A percentile compares a stretch with the other conserved stretches of the same genome.
These are phyloP conservation scores for Streblospio benedicti DNA, from an alignment of 1,140 invertebrate species.

Conservation along the genomic window DNA sequence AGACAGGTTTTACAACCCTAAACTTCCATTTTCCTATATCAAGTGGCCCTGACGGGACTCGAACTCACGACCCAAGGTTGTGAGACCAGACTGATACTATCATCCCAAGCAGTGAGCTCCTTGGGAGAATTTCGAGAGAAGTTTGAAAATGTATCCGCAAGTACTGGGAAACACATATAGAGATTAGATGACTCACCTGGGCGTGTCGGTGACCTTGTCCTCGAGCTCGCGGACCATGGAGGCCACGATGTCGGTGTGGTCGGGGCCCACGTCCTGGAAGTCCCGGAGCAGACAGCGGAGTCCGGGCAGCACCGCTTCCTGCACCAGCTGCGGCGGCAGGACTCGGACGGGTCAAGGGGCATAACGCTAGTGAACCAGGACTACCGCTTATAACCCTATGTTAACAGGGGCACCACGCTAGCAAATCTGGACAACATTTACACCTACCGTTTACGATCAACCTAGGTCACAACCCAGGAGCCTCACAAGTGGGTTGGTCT, in stretches of 20 bases:
- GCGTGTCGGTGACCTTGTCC: too few relatives aligned
- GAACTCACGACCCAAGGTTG: too few relatives aligned
- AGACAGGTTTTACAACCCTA: too few relatives aligned
- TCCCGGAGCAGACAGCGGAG: conserved; percentile 41
- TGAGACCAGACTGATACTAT: too few relatives aligned
- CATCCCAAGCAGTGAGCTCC: too few relatives aligned
- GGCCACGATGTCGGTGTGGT: conserved; percentile 41
- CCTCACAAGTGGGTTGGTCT: not conserved
- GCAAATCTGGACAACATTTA: not conserved
- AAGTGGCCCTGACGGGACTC: too few relatives aligned
- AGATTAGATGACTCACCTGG: too few relatives aligned
- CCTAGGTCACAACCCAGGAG: not conserved
- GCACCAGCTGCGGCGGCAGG: conserved; percentile 44
- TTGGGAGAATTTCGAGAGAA: too few relatives aligned
- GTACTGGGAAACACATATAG: too few relatives aligned
- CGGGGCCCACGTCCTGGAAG: conserved; percentile 39
- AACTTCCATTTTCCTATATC: too few relatives aligned
- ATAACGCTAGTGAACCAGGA: not conserved
- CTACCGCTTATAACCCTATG: not conserved
- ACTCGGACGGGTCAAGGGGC: conserved; percentile 33
- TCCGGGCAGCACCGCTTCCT: conserved; percentile 46
- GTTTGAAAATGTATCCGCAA: too few relatives aligned
- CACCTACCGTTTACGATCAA: not conserved
- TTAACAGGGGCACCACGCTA: not conserved
- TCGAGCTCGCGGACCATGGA: conserved; percentile 47